These are phyloP conservation scores for Picus viridis DNA, from an alignment of 2,797 vertebrate genomes.

Conservation along the genomic window DNA sequence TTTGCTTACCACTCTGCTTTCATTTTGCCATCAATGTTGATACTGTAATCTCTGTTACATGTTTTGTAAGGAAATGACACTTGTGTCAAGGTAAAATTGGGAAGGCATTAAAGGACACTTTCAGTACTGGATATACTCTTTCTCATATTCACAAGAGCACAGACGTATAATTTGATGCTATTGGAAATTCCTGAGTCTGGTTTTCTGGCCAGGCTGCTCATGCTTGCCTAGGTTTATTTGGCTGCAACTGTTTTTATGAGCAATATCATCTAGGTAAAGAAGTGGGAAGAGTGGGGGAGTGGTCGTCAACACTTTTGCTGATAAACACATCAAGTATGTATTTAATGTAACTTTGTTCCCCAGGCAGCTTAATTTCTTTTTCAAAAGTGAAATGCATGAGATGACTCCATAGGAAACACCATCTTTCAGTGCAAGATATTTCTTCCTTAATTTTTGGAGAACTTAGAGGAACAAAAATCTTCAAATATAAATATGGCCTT, in stretches of 20 bases:
- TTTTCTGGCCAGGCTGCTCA: neutral
- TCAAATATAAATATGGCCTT: neutral
- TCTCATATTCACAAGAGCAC: neutral
- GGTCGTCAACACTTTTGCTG: neutral
- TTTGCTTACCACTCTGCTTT: neutral
- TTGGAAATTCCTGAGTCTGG: neutral
- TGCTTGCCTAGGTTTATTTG: neutral
- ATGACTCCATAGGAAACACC: neutral
- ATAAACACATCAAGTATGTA: neutral
- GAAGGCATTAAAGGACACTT: neutral
- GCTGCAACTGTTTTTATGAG: neutral
- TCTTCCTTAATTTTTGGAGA: neutral
- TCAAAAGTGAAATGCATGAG: neutral
- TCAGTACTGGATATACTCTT: neutral
- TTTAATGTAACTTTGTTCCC: neutral
- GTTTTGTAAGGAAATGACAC: neutral
- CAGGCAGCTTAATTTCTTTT: neutral
- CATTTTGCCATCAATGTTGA: neutral
- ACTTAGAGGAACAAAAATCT: neutral
- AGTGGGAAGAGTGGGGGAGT: fast-evolving
- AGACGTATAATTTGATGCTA: neutral
- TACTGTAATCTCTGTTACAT: neutral
- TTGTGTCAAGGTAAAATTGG: neutral
- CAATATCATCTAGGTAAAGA: neutral
- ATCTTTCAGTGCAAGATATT: neutral